phyloP scores from a whole-genome alignment of 2,797 vertebrate species.

The Sebastes aleutianus region DNA sequence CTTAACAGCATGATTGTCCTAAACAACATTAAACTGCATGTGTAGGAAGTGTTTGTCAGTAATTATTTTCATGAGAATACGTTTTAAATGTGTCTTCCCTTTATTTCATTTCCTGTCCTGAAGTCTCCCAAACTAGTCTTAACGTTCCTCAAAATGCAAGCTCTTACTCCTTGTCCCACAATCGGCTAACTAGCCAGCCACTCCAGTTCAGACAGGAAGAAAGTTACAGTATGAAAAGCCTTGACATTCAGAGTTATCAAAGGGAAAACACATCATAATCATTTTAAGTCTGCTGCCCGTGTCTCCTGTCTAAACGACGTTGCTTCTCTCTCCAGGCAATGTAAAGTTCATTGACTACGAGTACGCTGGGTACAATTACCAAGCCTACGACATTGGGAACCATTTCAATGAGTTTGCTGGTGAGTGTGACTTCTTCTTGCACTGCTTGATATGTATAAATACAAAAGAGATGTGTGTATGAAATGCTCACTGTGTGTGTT shows the following conservation, averaged over 20 bases:
- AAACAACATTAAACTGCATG: slow-evolving; percentile 27
- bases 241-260: slow-evolving; percentile 69
- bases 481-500: neutral
- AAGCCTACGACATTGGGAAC: slow-evolving; percentile 99
- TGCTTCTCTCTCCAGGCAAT: slow-evolving; percentile 86
- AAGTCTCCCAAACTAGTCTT: slow-evolving; percentile 10
- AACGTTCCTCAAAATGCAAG: slow-evolving; percentile 81
- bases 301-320: slow-evolving; percentile 65
- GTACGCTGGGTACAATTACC: slow-evolving; percentile 98
- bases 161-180: slow-evolving; percentile 73
- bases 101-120: slow-evolving; percentile 8
- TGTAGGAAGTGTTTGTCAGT: neutral
- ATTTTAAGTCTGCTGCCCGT: slow-evolving; percentile 38
- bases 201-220: slow-evolving; percentile 43
- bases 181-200: slow-evolving; percentile 41
- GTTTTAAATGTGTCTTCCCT: neutral
- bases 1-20: neutral
- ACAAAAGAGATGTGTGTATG: too few relatives aligned
- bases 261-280: slow-evolving; percentile 74
- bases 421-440: slow-evolving; percentile 49
- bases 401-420: slow-evolving; percentile 99
- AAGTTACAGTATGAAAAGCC: slow-evolving; percentile 50
- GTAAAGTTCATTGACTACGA: slow-evolving; percentile 99
- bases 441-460: neutral
- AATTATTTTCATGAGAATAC: neutral